Percentiles rank a stretch among this genome's conserved stretches.
phyloP scores from a whole-genome alignment of 2,888 invertebrate species.

The Torymus auratus region DNA sequence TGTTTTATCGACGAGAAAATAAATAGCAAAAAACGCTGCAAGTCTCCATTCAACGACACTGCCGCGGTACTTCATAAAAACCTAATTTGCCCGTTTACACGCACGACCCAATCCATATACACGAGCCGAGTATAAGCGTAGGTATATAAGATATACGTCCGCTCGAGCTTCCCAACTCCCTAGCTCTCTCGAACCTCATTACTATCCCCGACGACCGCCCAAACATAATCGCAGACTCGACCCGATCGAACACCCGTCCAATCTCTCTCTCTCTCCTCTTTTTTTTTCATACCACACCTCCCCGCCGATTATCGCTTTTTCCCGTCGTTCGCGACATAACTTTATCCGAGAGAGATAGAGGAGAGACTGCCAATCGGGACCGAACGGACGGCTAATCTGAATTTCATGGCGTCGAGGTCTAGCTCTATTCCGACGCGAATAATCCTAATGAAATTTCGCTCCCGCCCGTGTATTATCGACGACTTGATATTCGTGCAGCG shows the following conservation, averaged over 20 bases:
- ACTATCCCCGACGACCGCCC: neutral
- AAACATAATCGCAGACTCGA: conserved; percentile 7
- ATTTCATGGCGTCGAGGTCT: conserved; percentile 34
- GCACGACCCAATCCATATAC: no score
- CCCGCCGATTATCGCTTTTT: conserved; percentile 25
- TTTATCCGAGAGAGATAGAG: conserved; percentile 23
- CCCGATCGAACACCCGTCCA: neutral
- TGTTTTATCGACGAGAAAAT: no score
- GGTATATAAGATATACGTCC: no score
- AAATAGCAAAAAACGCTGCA: no score
- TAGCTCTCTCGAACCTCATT: no score
- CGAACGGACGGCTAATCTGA: conserved; percentile 38
- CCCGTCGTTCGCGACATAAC: conserved; percentile 25
- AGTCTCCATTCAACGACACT: no score
- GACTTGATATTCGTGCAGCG: neutral
- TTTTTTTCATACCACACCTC: no score
- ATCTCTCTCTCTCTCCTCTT: neutral
- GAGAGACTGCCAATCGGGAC: neutral
- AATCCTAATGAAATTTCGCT: conserved; percentile 49
- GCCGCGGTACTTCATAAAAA: no score
- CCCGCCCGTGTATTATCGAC: conserved; percentile 14
- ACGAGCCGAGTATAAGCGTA: no score
- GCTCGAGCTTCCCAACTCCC: no score
- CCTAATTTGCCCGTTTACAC: no score
- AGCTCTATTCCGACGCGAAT: conserved; percentile 22